These are phyloP conservation scores for Corythucha ciliata DNA, from an alignment of 2,888 invertebrate species.

Conservation along the genomic window DNA sequence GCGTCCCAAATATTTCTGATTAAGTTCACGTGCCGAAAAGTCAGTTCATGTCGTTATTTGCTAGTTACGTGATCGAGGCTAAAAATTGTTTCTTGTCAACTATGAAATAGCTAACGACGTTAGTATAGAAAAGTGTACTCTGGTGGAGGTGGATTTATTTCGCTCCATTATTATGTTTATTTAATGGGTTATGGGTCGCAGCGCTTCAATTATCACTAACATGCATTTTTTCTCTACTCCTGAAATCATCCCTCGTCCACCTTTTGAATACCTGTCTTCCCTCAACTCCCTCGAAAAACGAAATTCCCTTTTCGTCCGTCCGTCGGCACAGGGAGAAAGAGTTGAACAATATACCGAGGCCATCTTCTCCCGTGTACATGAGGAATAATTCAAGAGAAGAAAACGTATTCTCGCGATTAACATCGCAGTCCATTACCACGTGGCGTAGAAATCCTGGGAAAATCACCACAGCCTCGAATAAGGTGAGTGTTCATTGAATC, in stretches of 20 bases:
- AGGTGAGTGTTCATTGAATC: constrained; percentile 19
- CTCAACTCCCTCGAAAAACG: constrained; percentile 11
- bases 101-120: no score
- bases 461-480: constrained; percentile 21
- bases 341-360: constrained; percentile 50
- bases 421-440: constrained; percentile 42
- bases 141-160: no score
- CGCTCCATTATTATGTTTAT: no score
- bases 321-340: constrained; percentile 44
- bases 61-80: no score
- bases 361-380: constrained; percentile 49
- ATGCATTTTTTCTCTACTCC: no score
- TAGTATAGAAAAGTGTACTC: no score
- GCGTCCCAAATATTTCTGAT: no score
- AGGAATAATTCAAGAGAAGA: constrained; percentile 42
- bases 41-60: no score
- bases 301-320: neutral
- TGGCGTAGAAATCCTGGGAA: constrained; percentile 24
- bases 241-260: neutral
- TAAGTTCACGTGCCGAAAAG: no score
- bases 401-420: constrained; percentile 69
- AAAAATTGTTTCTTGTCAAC: no score
- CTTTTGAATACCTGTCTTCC: constrained; percentile 12
- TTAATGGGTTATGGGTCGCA: no score
- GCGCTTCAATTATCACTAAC: no score